These are phyloP conservation scores for Ecdyonurus torrentis DNA, from an alignment of 2,888 invertebrate species.

Conservation along the genomic window DNA sequence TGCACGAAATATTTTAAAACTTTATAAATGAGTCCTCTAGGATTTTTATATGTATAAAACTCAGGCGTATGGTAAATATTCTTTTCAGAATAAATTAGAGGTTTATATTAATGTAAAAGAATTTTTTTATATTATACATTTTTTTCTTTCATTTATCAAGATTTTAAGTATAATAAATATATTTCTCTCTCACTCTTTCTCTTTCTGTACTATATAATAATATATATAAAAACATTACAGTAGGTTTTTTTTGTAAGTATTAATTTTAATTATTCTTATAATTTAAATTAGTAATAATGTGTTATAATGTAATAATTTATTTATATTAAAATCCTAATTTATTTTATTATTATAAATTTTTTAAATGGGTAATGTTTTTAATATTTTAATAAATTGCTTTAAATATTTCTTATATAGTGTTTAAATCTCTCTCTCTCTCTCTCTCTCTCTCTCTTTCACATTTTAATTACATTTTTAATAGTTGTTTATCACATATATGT, in stretches of 20 bases:
- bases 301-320: not conserved
- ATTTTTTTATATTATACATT: not conserved
- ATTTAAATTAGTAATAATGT: not conserved
- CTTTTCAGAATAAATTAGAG: not conserved
- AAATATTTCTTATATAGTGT: not conserved
- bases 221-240: not conserved
- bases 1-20: slow-evolving; percentile 1
- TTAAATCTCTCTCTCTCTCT: too few relatives aligned
- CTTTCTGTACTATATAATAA: not conserved
- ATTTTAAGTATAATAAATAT: too few relatives aligned
- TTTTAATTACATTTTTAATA: too few relatives aligned
- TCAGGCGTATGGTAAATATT: not conserved
- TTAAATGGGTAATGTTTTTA: too few relatives aligned
- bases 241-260: not conserved
- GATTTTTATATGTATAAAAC: too few relatives aligned
- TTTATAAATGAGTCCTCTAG: slow-evolving; percentile 2
- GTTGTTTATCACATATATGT: too few relatives aligned
- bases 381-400: not conserved
- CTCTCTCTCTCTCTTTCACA: too few relatives aligned
- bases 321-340: not conserved
- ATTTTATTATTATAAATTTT: not conserved
- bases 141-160: not conserved
- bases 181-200: not conserved
- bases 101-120: not conserved
- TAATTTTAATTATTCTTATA: not conserved